Conservation (phyloP, 2,888 invertebrate genomes). For the Drosophila heteroneura region DNA sequence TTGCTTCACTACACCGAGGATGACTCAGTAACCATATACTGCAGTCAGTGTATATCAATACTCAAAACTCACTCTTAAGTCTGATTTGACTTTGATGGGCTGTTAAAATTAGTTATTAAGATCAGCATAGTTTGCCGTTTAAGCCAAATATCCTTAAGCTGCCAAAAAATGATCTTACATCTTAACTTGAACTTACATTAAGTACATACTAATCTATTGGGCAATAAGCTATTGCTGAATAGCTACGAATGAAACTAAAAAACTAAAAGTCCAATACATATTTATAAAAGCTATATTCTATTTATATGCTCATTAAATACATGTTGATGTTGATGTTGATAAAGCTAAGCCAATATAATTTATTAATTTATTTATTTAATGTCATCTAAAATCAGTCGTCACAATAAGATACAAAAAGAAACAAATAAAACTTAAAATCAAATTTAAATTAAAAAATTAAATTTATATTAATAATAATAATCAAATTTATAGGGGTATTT, state of each 20-base stretch:
- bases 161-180: rapidly evolving
- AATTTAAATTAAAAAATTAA: not conserved
- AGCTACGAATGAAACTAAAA: not conserved
- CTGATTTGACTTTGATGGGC: not conserved
- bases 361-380: not conserved
- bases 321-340: not conserved
- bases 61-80: not conserved
- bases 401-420: not conserved
- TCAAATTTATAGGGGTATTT: rapidly evolving
- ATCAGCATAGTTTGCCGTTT: not conserved
- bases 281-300: not conserved
- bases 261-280: not conserved
- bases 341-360: not conserved
- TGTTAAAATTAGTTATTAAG: not conserved
- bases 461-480: not conserved
- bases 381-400: not conserved
- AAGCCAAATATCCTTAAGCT: not conserved
- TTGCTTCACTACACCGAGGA: not conserved
- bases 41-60: not conserved
- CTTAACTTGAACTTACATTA: not conserved
- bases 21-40: not conserved
- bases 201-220: not conserved
- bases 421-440: not conserved
- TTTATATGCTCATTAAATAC: not conserved
- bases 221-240: not conserved